phyloP scores from a whole-genome alignment of 2,797 vertebrate species.

The Uromys caudimaculatus region DNA sequence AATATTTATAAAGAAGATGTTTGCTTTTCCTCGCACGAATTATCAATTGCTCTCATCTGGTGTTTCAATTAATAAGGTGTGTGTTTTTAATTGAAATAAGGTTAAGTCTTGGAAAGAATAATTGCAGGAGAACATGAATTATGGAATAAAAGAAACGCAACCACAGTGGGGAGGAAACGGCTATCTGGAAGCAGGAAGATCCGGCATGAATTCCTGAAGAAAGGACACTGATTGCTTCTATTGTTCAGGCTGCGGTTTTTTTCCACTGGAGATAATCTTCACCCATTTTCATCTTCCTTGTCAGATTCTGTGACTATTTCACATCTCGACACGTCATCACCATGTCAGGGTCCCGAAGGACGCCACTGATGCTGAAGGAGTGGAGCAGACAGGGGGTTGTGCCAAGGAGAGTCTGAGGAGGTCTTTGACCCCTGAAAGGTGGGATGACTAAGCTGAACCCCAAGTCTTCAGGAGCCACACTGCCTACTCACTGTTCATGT shows the following conservation, averaged over 20 bases:
- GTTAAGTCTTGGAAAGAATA: slow-evolving; percentile 76
- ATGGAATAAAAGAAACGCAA: slow-evolving; percentile 64
- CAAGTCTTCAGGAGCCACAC: accelerated
- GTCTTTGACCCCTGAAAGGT: not conserved
- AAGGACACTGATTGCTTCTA: slow-evolving; percentile 64
- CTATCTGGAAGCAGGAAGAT: slow-evolving; percentile 65
- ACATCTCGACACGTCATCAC: not conserved
- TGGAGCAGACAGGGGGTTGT: accelerated
- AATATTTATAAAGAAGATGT: slow-evolving; percentile 79
- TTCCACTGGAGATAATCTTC: slow-evolving; percentile 59
- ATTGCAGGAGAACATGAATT: slow-evolving; percentile 70
- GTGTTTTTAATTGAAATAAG: slow-evolving; percentile 81
- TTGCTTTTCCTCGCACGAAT: slow-evolving; percentile 76
- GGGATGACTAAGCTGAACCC: not conserved
- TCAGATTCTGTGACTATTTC: not conserved
- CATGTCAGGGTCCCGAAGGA: not conserved
- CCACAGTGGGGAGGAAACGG: slow-evolving; percentile 45
- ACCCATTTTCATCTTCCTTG: slow-evolving; percentile 24
- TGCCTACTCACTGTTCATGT: too few relatives aligned
- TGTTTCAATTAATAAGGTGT: slow-evolving; percentile 83
- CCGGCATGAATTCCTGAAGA: slow-evolving; percentile 58
- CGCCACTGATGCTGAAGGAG: accelerated
- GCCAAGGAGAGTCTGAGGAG: not conserved
- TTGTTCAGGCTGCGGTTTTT: slow-evolving; percentile 57
- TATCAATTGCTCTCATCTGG: slow-evolving; percentile 80